phyloP scores from a whole-genome alignment of 2,113 vertebrate species.

The Larimichthys polyactis region DNA sequence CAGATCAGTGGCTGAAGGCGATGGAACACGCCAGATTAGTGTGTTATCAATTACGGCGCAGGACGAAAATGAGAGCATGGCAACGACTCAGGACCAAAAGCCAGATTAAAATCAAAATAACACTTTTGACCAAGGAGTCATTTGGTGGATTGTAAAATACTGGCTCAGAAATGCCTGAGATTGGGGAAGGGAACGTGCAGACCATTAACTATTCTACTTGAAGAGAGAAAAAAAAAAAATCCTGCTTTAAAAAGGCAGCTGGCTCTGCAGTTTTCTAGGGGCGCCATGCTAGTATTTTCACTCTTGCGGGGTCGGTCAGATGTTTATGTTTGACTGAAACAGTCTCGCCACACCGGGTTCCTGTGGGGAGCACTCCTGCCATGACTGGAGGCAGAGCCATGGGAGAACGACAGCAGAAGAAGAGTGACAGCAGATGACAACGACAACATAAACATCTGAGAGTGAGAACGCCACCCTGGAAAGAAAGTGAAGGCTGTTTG shows the following conservation, averaged over 20 bases:
- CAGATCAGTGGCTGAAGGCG: conserved; percentile 73
- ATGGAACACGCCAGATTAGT: conserved; percentile 70
- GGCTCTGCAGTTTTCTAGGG: conserved; percentile 34
- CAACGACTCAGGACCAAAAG: conserved; percentile 22
- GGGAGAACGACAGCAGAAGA: conserved; percentile 62
- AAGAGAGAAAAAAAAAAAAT: neutral
- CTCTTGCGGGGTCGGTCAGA: conserved; percentile 67
- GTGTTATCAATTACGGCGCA: conserved; percentile 57
- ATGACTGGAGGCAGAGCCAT: conserved; percentile 66
- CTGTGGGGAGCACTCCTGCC: conserved; percentile 64
- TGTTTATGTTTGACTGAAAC: conserved; percentile 72
- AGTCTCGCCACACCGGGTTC: conserved; percentile 62
- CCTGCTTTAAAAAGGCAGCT: conserved; percentile 4
- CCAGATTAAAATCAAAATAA: conserved; percentile 42
- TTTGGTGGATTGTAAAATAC: conserved; percentile 3
- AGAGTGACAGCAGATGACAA: conserved; percentile 57
- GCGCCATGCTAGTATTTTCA: conserved; percentile 72
- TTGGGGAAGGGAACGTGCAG: neutral
- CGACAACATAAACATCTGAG: conserved; percentile 75
- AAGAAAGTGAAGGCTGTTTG: conserved; percentile 70
- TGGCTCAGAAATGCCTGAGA: conserved; percentile 36
- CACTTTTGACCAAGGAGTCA: conserved; percentile 11
- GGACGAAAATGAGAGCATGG: conserved; percentile 76
- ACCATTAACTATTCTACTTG: conserved; percentile 7
- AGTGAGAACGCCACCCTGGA: conserved; percentile 73